Evolutionary conservation across 2,797 vertebrate species (phyloP).

Genomic region (Steatocranus sp.): DNA sequence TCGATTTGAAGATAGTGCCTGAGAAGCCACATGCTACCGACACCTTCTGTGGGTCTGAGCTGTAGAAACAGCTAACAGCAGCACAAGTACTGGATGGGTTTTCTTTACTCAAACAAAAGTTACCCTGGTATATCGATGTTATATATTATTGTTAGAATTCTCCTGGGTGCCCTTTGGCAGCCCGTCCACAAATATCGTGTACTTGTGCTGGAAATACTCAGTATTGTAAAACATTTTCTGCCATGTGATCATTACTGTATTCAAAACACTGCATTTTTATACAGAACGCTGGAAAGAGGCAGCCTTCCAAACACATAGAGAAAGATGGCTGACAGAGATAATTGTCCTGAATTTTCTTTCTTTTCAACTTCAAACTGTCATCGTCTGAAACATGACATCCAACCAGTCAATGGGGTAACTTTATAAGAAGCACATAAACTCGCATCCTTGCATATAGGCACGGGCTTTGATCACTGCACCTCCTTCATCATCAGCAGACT

Average conservation of each 20-base stretch:
- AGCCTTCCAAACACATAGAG: accelerated
- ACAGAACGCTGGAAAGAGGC: neutral
- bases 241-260: neutral
- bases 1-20: neutral
- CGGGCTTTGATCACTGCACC: conserved; percentile 35
- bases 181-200: neutral
- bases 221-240: neutral
- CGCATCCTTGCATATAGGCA: neutral
- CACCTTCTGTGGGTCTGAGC: neutral
- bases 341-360: neutral
- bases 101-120: neutral
- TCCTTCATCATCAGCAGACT: conserved; percentile 21
- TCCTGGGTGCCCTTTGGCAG: neutral
- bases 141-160: neutral
- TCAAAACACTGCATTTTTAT: neutral
- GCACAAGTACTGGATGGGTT: neutral
- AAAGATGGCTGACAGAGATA: neutral
- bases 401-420: neutral
- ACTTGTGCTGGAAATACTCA: neutral
- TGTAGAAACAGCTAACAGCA: neutral
- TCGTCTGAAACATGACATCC: neutral
- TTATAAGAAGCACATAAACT: conserved; percentile 24
- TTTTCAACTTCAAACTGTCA: neutral
- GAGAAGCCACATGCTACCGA: too few species aligned
- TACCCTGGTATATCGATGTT: neutral